Evolutionary conservation across 1,140 invertebrate species (phyloP), one percentile per base, ranked within the genome.

Genomic region (Drosophila gunungcola): DNA sequence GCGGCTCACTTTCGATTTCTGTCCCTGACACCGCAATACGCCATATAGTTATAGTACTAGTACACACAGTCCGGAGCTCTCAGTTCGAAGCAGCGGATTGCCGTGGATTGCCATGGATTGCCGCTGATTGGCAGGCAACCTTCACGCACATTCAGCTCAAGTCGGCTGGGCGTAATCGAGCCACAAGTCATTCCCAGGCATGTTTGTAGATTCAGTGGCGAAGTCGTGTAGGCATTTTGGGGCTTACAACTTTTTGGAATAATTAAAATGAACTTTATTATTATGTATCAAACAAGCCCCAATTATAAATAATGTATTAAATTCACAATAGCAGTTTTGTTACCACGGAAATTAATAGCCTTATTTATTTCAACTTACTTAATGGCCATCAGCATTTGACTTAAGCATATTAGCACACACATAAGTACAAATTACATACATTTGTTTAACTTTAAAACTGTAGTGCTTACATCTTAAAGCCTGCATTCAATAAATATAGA

Each of bases 71-170:
- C 27, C 29, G 7, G 48, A 46, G 58, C 61, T 68, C 29, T 46
- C 61, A 16, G 48, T 16, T 9, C n/a, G 29, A 1, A 21, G 16
- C n/a, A n/a, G n/a, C n/a, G n/a, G n/a, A n/a, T 10, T 34, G 48
- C 48, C 38, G 46, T 6, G 29, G 7, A 32, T 32, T 32, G 29
- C 29, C 12, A 25, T 12, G 34, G 52, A 63, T 63, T 48, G 42
- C 48, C 41, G 63, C 38, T 67, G 63, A 67, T 67, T 62, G 65
- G 51, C 58, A 39, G 6, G 39, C 72, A 75, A 65, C 73, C 73
- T 75, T 75, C 73, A 75, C 60, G 73, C 73, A 75, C 60, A 57
- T 65, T 74, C 70, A 52, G 46, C 3, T 41, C 70, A 53, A 75
- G 60, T 76, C 52, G 46, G 73, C 43, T 64, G 64, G 64, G n/a